Percentiles rank a stretch among this genome's conserved stretches.
Conservation (phyloP, 1,140 invertebrate species). For the Ceratina japonica region DNA sequence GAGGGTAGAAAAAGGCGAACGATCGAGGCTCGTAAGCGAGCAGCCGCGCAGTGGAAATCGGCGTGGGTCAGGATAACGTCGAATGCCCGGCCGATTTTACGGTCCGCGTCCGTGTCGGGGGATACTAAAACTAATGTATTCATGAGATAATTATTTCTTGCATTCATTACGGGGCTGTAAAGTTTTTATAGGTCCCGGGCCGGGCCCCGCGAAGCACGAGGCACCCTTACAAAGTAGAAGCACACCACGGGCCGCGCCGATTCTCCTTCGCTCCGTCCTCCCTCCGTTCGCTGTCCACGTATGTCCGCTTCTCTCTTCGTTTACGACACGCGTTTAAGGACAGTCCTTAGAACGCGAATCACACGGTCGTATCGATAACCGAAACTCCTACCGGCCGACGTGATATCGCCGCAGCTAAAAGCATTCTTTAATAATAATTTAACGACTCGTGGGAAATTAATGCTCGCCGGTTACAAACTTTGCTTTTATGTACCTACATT, state of each 20-base stretch:
- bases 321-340: constrained; percentile 67
- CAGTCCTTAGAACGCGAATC: constrained; percentile 44
- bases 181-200: constrained; percentile 69
- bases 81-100: constrained; percentile 61
- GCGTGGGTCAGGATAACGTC: constrained; percentile 64
- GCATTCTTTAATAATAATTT: constrained; percentile 60
- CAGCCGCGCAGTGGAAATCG: constrained; percentile 57
- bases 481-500: background rate
- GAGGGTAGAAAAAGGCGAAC: constrained; percentile 9
- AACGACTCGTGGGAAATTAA: constrained; percentile 13
- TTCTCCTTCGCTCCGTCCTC: background rate
- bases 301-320: constrained; percentile 38
- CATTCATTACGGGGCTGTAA: constrained; percentile 75
- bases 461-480: background rate
- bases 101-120: constrained; percentile 65
- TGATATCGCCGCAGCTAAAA: constrained; percentile 59
- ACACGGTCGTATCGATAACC: constrained; percentile 49
- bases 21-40: constrained; percentile 58
- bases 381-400: constrained; percentile 35
- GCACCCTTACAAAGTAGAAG: constrained; percentile 72
- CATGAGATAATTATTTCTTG: constrained; percentile 79
- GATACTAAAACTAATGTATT: constrained; percentile 77
- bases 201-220: constrained; percentile 54
- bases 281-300: background rate
- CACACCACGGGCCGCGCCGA: background rate